Evolutionary conservation across 2,888 invertebrate genomes (phyloP).

Genomic region (Coelopa pilipes): DNA sequence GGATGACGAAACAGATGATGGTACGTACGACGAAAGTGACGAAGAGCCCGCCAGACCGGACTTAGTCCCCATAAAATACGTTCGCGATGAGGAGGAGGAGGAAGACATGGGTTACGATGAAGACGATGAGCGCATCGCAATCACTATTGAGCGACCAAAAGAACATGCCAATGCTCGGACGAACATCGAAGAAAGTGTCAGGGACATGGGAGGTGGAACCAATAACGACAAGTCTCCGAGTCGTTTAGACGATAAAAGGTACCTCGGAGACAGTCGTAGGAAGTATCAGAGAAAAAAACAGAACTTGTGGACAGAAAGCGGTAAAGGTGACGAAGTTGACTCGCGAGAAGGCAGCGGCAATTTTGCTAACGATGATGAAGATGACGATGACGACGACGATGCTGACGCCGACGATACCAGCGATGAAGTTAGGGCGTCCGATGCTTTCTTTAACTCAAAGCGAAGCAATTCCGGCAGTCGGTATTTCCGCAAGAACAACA

Average conservation of each 20-base stretch:
- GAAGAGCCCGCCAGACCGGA: conserved; percentile 37
- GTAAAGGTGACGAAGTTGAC: conserved; percentile 53
- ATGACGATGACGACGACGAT: conserved; percentile 55
- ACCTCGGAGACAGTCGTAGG: conserved; percentile 58
- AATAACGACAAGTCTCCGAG: conserved; percentile 45
- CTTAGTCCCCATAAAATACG: conserved; percentile 29
- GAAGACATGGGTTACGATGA: conserved; percentile 65
- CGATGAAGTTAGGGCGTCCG: conserved; percentile 52
- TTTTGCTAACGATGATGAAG: conserved; percentile 63
- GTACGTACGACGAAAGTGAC: conserved; percentile 37
- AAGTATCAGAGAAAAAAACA: conserved; percentile 53
- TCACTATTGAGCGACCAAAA: conserved; percentile 54
- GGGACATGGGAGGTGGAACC: conserved; percentile 45
- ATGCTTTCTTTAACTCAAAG: conserved; percentile 60
- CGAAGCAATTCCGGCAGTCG: conserved; percentile 59
- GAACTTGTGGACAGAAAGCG: conserved; percentile 53
- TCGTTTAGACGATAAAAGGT: conserved; percentile 49
- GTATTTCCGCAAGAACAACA: conserved; percentile 66
- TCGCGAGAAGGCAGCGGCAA: conserved; percentile 63
- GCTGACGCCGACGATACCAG: conserved; percentile 61
- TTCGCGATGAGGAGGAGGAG: conserved; percentile 47
- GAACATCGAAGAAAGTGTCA: conserved; percentile 58
- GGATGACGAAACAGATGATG: conserved; percentile 47
- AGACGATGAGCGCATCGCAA: conserved; percentile 60
- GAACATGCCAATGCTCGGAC: conserved; percentile 52